Conservation (phyloP, 1,140 invertebrate genomes). For the Contarinia nasturtii region DNA sequence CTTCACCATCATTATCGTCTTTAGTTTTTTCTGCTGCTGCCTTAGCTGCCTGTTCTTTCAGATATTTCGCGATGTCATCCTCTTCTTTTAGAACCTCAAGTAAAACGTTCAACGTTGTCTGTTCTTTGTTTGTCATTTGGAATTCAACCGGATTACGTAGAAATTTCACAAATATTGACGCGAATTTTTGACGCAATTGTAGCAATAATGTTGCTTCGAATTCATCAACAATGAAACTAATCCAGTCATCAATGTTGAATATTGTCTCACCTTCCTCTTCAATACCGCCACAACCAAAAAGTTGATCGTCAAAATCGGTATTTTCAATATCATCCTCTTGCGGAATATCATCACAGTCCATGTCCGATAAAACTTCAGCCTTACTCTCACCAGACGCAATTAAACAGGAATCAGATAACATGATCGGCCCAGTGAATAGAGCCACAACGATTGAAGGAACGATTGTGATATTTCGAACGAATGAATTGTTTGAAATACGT, state of each 20-base stretch:
- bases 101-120: neutral
- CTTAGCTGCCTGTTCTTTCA: too few relatives aligned
- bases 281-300: conserved; percentile 33
- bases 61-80: too few relatives aligned
- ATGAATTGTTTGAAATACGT: conserved; percentile 33
- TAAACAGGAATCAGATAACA: conserved; percentile 29
- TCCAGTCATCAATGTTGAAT: conserved; percentile 53
- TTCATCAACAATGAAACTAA: conserved; percentile 49
- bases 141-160: conserved; percentile 4
- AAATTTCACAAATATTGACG: conserved; percentile 19
- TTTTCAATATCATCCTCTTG: conserved; percentile 30
- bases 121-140: conserved; percentile 3
- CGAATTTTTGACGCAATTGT: conserved; percentile 58
- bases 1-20: too few relatives aligned
- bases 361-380: conserved; percentile 18
- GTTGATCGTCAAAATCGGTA: conserved; percentile 30
- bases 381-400: conserved; percentile 22
- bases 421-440: conserved; percentile 49
- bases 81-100: neutral
- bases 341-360: conserved; percentile 17
- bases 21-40: too few relatives aligned
- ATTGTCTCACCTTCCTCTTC: conserved; percentile 27
- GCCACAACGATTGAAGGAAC: conserved; percentile 63
- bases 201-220: conserved; percentile 44
- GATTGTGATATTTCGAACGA: conserved; percentile 54